Base-by-base conservation (phyloP, 53 echinoderm and acorn worm genomes). In the Mesocentrotus franciscanus region DNA sequence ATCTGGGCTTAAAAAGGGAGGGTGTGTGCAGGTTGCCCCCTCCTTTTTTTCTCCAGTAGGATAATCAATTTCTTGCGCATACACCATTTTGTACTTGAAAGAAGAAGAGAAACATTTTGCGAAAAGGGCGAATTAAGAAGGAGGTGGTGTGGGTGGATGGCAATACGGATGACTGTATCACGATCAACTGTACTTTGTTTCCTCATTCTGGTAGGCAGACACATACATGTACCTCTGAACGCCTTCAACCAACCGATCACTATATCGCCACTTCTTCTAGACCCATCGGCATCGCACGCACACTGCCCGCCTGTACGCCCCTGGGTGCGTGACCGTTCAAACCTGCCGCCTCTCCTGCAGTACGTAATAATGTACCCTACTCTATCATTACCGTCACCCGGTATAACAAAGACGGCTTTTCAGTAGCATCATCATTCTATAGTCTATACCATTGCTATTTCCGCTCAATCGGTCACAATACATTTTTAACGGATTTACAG, bases 241-340 rank as follows among this genome's bases (percentile, higher is more conserved):
- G 7, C 22, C 39, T 39, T 18, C 39, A 14, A 81, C 13, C 39
- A 81, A 39, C 17, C 81, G 64, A 81, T 42, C 33, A 76, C 76
- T 33, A 29, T 14, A 29, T 14, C 81, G 42, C 39, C 79, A 39
- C 39, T 12, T 13, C 34, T 4, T 9, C 10, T 30, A 30, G 24
- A 42, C 39, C 81, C 81, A 42, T 18, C 42, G 81, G 81, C 81
- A 81, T 39, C 81, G 81, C 81, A 81, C 81, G 81, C 81, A 81
- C 81, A 42, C 39, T 42, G 36, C 20, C 42, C 81, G 81, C 36
- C 42, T 22, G 17, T 36, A 8, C 36, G 36, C 36, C 81, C 81
- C 81, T 39, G 42, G 81, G 81, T 81, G 42, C 81, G 33, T 42
- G 81, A 81, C 81, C 81, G 81, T 81, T 42, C 42, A 42, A 81